phyloP scores from a whole-genome alignment of 2,888 invertebrate genomes.

The Pristionchus mayeri region DNA sequence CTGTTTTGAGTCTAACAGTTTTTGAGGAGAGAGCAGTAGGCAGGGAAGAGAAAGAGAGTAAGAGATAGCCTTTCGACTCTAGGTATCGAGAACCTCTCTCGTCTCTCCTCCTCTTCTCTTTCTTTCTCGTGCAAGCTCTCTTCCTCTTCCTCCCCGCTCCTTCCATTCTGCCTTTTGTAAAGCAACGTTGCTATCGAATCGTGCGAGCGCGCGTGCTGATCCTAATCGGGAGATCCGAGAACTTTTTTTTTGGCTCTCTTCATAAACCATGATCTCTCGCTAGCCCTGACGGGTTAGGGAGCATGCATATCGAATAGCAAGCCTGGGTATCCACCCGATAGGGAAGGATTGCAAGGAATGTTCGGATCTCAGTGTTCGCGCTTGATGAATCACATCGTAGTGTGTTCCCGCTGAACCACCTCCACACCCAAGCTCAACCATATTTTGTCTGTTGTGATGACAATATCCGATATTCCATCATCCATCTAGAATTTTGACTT shows the following conservation, averaged over 20 bases:
- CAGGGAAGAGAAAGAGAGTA: neutral
- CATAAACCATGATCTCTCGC: neutral
- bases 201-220: neutral
- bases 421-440: too few relatives aligned
- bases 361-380: too few relatives aligned
- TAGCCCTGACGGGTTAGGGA: neutral
- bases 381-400: too few relatives aligned
- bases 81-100: constrained; percentile 32
- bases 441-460: too few relatives aligned
- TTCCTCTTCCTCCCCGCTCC: neutral
- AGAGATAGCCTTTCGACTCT: neutral
- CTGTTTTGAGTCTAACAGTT: neutral
- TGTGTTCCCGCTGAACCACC: too few relatives aligned
- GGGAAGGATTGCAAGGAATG: too few relatives aligned
- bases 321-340: too few relatives aligned
- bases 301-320: neutral
- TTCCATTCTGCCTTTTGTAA: constrained; percentile 15
- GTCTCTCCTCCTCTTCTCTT: neutral
- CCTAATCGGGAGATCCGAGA: neutral
- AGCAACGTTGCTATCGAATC: neutral
- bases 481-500: too few relatives aligned
- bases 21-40: neutral
- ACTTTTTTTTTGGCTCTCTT: neutral
- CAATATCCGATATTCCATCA: too few relatives aligned
- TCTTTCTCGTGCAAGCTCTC: neutral